Base-by-base conservation (phyloP, 2,113 vertebrate genomes). In the Pardalotus punctatus region DNA sequence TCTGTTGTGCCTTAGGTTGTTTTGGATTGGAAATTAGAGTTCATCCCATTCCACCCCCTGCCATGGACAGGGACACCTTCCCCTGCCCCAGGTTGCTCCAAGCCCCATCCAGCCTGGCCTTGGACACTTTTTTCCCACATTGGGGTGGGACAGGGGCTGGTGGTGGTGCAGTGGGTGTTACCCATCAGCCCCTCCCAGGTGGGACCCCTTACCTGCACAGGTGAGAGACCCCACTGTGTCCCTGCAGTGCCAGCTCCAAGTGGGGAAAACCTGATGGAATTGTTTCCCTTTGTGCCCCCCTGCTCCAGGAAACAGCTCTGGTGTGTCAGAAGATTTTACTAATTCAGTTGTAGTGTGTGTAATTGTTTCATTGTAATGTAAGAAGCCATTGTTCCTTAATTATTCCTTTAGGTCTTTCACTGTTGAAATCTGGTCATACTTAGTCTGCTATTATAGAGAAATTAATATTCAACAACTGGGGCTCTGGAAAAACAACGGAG, bases 361-460 rank as follows among this genome's bases (percentile, higher is more conserved):
- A 90, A 94, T 92, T 25, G 16, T 70, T 95, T 82, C 83, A 72
- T 62, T 92, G 88, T 88, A 73, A 66, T 88, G 56, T 69, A 93
- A 86, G 88, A 94, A 86, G 42, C 67, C 43, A 93, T 95, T 96
- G 88, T 97, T 95, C 33, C 1, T 80, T 94, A 93, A 95, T 96
- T 94, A 92, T 58, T 96, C 83, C 96, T 96, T 93, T 86, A 93
- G 94, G 94, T 95, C 93, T 90, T 94, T 92, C 58, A 13, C 74
- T 76, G 53, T 61, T 94, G 81, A 94, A 93, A 94, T 92, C 95
- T 94, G 95, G 79, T 93, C 85, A 25, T 85, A 85, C 86, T 90
- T 86, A 92, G 88, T 76, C 86, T 90, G 86, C 58, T 88, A 27
- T 88, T 95, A 78, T n/a, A 69, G 57, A 65, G 48, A 87, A 94